phyloP scores from a whole-genome alignment of 2,888 invertebrate species.

The Oxycera nigricornis region DNA sequence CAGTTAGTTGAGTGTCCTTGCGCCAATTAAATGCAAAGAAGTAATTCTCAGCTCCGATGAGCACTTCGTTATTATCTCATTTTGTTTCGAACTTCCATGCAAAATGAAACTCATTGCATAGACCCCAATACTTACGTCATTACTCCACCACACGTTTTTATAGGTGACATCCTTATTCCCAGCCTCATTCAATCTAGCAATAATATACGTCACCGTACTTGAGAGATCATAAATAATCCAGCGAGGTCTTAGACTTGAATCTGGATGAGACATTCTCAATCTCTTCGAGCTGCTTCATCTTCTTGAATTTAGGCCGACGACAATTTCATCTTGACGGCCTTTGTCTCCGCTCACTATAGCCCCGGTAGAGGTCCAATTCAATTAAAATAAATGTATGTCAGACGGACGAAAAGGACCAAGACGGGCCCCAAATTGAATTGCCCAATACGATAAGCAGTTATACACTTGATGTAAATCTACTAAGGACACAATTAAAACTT shows the following conservation, averaged over 20 bases:
- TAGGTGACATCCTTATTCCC: not conserved
- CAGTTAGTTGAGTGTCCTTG: too few relatives aligned
- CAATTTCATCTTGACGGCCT: conserved; percentile 9
- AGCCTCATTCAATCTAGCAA: not conserved
- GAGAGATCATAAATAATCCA: conserved; percentile 6
- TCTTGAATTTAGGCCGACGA: conserved; percentile 18
- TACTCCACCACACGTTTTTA: not conserved
- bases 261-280: not conserved
- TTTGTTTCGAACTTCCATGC: not conserved
- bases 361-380: conserved; percentile 40
- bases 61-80: not conserved
- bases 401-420: conserved; percentile 10
- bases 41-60: not conserved
- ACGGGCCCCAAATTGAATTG: conserved; percentile 45
- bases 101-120: not conserved
- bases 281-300: conserved; percentile 20
- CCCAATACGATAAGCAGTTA: conserved; percentile 44
- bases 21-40: too few relatives aligned
- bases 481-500: conserved; percentile 52
- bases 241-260: not conserved
- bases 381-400: conserved; percentile 45
- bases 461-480: conserved; percentile 50
- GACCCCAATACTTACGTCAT: not conserved
- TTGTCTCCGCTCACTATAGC: not conserved
- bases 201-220: conserved; percentile 9